Percentiles rank a stretch among this genome's conserved stretches.
phyloP scores from a whole-genome alignment of 2,113 vertebrate species.

The Lamprotornis superbus region DNA sequence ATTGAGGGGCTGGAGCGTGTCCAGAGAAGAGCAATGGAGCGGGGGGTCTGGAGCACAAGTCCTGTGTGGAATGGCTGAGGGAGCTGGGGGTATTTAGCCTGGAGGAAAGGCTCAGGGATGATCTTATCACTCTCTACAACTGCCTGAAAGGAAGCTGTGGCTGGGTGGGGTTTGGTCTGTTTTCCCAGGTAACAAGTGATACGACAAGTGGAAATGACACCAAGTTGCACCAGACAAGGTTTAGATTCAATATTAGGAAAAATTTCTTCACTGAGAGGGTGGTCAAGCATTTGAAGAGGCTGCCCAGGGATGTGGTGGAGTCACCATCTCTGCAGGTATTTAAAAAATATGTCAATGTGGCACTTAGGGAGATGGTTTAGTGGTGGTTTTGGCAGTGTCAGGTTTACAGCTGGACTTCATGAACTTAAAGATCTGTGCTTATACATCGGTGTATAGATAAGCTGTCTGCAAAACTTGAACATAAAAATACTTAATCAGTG shows the following conservation, averaged over 20 bases:
- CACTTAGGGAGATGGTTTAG: not conserved
- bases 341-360: fast-evolving
- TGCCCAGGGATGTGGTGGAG: not conserved
- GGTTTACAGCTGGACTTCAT: not conserved
- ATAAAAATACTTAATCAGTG: not conserved
- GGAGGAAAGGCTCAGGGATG: not conserved
- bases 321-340: not conserved
- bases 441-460: not conserved
- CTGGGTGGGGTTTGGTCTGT: not conserved
- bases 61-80: not conserved
- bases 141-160: not conserved
- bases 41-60: not conserved
- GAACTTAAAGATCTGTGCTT: not conserved
- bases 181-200: not conserved
- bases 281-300: not conserved
- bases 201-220: not conserved
- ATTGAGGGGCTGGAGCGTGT: fast-evolving
- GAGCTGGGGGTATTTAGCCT: not conserved
- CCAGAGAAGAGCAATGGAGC: not conserved
- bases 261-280: not conserved
- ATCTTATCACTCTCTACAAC: not conserved
- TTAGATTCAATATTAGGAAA: not conserved
- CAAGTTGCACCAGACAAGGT: not conserved
- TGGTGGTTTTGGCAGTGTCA: not conserved
- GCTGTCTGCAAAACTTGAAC: not conserved